Conservation (phyloP, 2,888 invertebrate genomes). For the Nebria brevicollis region DNA sequence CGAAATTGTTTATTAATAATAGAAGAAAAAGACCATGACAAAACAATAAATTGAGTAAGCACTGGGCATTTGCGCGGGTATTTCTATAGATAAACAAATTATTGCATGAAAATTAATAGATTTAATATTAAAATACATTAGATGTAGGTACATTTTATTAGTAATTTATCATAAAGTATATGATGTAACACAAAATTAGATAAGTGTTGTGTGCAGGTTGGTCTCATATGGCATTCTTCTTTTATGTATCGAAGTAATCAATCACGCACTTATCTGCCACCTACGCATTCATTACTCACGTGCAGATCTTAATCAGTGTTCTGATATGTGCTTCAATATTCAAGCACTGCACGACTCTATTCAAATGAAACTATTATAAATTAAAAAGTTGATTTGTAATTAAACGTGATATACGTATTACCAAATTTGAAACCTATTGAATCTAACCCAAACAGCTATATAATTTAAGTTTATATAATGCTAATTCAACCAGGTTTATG, state of each 20-base stretch:
- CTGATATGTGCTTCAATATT: too few species aligned
- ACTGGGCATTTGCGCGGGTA: too few species aligned
- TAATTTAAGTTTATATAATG: background rate
- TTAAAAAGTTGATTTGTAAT: constrained; percentile 1
- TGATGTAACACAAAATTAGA: too few species aligned
- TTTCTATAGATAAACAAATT: too few species aligned
- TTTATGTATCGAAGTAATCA: background rate
- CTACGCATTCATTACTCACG: background rate
- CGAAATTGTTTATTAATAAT: background rate
- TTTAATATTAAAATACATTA: too few species aligned
- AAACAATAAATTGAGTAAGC: too few species aligned
- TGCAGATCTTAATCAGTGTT: background rate
- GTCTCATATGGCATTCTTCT: too few species aligned
- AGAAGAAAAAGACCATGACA: background rate
- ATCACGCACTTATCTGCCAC: background rate
- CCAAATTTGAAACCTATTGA: background rate
- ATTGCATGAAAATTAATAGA: too few species aligned
- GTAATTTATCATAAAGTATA: too few species aligned
- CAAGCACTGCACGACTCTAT: background rate
- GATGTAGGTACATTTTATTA: too few species aligned
- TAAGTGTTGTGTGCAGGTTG: too few species aligned
- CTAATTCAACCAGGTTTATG: background rate
- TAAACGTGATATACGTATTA: background rate
- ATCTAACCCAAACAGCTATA: background rate
- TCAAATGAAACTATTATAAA: background rate